Base-by-base conservation (phyloP, 2,888 invertebrate genomes). In the Therioaphis trifolii region DNA sequence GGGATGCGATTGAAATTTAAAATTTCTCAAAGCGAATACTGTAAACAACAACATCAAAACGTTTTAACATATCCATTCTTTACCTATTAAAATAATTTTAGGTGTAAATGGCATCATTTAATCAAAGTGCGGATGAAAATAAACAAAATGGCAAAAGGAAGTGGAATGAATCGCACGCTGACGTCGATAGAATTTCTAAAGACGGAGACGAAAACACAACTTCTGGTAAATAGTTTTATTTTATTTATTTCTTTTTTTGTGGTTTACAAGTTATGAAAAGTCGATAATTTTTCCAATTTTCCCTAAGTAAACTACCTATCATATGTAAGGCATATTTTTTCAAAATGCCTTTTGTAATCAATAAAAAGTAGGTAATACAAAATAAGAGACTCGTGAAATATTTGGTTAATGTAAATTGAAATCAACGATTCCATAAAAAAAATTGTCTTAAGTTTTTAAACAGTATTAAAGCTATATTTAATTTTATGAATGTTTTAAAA, bases 101-200 rank as follows among this genome's bases (percentile, higher is more conserved):
- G 82, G 74, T 72, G 74, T 74, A 82, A 82, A 82, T 82, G 82
- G 82, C 82, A 49, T 82, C 82, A 49, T 82, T 82, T 66, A 82
- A 82, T 5, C 63, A 61, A 58, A 74, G 35, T 4, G 7, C 63
- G 4, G 74, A 82, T 7, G 82, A 82, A 40, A 82, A 63, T 24
- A 82, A 82, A 74, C 82, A 61, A 21, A 82, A 82, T 63, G 82
- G 82, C 40, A 82, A 82, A n/a, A 82, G 82, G 72, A 82, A 82
- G 21, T 82, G 82, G 82, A 82, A 82, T 24, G 82, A 82, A 12
- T 58, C 74, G 5, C 82, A 82, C n/a, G 5, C 74, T 11, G 82
- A 82, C 4, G 40, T 74, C 7, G 82, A 82, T 12, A 35, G 63
- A 14, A 74, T 40, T 52, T 52, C 61, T 9, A 63, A 82, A 27